Evolutionary conservation across 2,888 invertebrate genomes (phyloP).

Genomic region (Galeruca laticollis): DNA sequence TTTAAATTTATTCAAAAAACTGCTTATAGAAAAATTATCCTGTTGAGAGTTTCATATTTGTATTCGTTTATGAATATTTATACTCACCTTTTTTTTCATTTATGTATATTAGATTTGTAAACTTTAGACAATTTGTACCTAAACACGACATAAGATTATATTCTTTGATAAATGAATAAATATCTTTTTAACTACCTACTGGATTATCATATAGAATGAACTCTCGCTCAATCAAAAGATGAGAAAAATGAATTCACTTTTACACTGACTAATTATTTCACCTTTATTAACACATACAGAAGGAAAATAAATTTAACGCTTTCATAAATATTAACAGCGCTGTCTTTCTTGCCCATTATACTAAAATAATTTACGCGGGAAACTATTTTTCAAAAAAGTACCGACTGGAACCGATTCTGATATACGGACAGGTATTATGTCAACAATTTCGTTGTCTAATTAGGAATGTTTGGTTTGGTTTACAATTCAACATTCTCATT

Average conservation of each 20-base stretch:
- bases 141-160: too few relatives aligned
- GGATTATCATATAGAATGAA: too few relatives aligned
- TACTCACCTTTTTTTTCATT: too few relatives aligned
- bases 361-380: conserved; percentile 31
- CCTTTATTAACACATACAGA: conserved; percentile 15
- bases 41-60: too few relatives aligned
- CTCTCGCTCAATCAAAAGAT: background rate
- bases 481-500: background rate
- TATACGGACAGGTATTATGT: background rate
- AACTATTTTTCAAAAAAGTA: conserved; percentile 28
- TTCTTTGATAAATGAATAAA: background rate
- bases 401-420: conserved; percentile 17
- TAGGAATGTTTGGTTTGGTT: background rate
- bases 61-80: too few relatives aligned
- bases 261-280: conserved; percentile 26
- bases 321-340: conserved; percentile 28
- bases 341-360: conserved; percentile 16
- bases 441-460: conserved; percentile 4
- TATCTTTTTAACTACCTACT: background rate
- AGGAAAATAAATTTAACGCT: conserved; percentile 30
- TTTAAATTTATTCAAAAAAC: too few relatives aligned
- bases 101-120: too few relatives aligned
- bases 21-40: too few relatives aligned
- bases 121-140: too few relatives aligned
- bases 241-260: conserved; percentile 10